phyloP scores from a whole-genome alignment of 2,888 invertebrate species.

The Pollenia griseotomentosa region DNA sequence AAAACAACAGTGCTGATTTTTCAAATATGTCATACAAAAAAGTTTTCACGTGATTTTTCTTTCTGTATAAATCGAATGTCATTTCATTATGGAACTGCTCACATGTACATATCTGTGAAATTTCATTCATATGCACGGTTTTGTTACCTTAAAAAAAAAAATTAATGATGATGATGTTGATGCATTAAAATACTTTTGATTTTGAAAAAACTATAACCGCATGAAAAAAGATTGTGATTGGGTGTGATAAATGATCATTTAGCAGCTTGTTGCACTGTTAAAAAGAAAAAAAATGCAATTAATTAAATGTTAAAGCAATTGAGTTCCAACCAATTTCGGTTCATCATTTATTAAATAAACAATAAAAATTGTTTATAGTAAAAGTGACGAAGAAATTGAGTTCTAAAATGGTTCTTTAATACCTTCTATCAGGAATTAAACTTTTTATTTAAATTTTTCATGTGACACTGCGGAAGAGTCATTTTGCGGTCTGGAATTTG shows the following conservation, averaged over 20 bases:
- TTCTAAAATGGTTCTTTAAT: background rate
- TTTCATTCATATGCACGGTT: background rate
- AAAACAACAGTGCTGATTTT: no score
- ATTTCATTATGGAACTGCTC: background rate
- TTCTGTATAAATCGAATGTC: no score
- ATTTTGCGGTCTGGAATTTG: no score
- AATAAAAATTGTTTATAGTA: background rate
- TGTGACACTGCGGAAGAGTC: no score
- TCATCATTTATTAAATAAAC: background rate
- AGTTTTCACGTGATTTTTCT: no score
- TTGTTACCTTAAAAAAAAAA: conserved; percentile 26
- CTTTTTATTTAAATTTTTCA: no score
- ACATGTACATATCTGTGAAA: background rate
- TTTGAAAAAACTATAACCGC: background rate
- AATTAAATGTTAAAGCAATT: background rate
- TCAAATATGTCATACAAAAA: no score
- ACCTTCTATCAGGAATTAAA: no score
- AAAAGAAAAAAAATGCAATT: background rate
- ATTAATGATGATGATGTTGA: conserved; percentile 36
- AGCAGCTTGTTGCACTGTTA: conserved; percentile 19
- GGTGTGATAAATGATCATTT: conserved; percentile 22
- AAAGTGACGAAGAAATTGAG: no score
- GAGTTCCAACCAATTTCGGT: conserved; percentile 13
- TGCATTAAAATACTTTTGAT: conserved; percentile 34
- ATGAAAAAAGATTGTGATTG: background rate